Base-by-base conservation (phyloP, 2,888 invertebrate genomes). In the Odontocerum albicorne region DNA sequence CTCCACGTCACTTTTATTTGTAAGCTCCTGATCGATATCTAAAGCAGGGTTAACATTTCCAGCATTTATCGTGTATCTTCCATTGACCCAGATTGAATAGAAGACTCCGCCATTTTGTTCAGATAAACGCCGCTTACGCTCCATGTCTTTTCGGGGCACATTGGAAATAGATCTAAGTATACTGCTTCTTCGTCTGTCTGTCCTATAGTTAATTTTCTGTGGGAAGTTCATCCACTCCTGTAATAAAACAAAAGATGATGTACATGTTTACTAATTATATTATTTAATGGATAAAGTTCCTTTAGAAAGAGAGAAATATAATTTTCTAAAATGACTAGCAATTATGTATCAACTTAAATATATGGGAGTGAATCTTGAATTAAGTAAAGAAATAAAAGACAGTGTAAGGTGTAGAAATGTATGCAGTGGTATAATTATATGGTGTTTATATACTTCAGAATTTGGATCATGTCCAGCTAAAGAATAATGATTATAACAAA, bases 71-170 rank as follows among this genome's bases (percentile, higher is more conserved):
- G 47, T 54, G 42, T 54, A 54, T 15, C 33, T 44, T 15, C 51
- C 57, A 27, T 52, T 22, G 12, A 57, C 52, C 57, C 57, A 57
- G 3, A 57, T 31, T 65, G 75, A 75, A 68, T 77, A 77, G 69
- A 77, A 77, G 32, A 76, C 73, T 4, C 77, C 77, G 20, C 77
- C 77, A 1, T 77, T 77, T 62, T 77, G 64, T 61, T 77, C 75
- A 4, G 77, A 77, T 13, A 78, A 70, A 6, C 77, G 68, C 1
- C 77, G 71, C 20, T 76, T 68, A 3, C 77, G 70, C 16, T 75
- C 67, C 51, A 72, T 72, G 65, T 77, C 77, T 64, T 75, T 77
- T 65, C 74, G 73, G 63, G 77, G 72, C 8, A 70, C 63, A 36
- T 73, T 57, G 62, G 72, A 68, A 19, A 75, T 73, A 10, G 77